A percentile compares a stretch with the other conserved stretches of the same genome.
Evolutionary conservation across 2,797 vertebrate species (phyloP).

Genomic region (Rousettus madagascariensis): DNA sequence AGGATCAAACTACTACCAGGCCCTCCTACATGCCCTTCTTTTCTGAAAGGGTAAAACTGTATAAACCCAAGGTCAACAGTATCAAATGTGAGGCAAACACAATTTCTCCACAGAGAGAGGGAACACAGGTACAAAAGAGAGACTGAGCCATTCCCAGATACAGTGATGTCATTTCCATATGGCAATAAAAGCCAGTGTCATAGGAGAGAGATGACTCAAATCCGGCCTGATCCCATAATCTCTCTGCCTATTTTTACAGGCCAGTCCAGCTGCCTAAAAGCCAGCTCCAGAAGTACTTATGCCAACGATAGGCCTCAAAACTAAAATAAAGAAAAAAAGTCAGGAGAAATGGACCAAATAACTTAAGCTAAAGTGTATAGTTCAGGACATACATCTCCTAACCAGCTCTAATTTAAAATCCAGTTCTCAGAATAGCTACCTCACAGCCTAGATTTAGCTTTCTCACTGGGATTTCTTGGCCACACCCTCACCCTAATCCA

Average conservation of each 20-base stretch:
- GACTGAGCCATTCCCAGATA: neutral
- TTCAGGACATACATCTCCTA: neutral
- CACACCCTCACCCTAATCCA: neutral
- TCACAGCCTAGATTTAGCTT: neutral
- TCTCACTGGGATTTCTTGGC: neutral
- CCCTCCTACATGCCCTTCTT: conserved; percentile 61
- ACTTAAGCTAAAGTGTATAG: neutral
- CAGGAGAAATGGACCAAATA: neutral
- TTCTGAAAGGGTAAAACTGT: conserved; percentile 62
- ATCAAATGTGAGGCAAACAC: neutral
- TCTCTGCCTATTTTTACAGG: conserved; percentile 8
- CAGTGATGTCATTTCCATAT: neutral
- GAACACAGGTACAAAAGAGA: conserved; percentile 55
- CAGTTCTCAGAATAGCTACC: neutral
- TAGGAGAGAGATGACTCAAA: neutral
- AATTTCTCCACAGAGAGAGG: conserved; percentile 34
- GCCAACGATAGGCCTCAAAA: neutral
- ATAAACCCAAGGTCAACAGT: conserved; percentile 38
- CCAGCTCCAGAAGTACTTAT: neutral
- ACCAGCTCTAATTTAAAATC: neutral
- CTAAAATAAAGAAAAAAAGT: neutral
- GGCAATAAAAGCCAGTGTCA: neutral
- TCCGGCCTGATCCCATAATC: neutral
- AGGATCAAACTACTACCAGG: conserved; percentile 51
- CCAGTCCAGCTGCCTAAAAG: neutral